Evolutionary conservation across 1,140 invertebrate genomes (phyloP), one percentile per base, ranked within the genome.

Genomic region (Atta colombica): DNA sequence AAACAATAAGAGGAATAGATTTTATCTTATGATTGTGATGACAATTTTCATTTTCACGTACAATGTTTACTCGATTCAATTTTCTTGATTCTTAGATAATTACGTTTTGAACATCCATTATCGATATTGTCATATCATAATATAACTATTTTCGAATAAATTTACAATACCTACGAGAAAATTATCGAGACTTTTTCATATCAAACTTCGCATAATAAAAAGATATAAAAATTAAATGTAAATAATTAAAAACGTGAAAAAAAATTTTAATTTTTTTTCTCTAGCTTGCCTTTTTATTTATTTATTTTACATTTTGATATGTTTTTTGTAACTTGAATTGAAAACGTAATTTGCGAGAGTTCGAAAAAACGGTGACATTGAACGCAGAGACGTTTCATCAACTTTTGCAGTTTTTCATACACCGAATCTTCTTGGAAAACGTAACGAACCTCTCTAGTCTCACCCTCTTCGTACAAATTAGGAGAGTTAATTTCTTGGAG

Each of bases 51-150:
- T 69, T 16, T n/a, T 12, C 31, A 25, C 25, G 31, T 39, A 21
- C 16, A 39, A 74, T 61, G 55, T 82, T 82, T 82, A 49, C 25
- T 10, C 78, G 18, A 74, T 10, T 10, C 7, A n/a, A 31, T 12
- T 71, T 35, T 58, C 53, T 55, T 14, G 31, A 35, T 72, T 60
- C 55, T 82, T 74, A 82, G 53, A 31, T 82, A 72, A 60, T 53
- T 72, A 71, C 25, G 12, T 49, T 82, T 49, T 60, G 68, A 72
- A 82, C 60, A 82, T 72, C 53, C 66, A 82, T 82, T 82, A 74
- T 82, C 68, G 68, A 72, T 74, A 60, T 82, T 82, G 25, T 68
- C 14, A 18, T 60, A 49, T 72, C 53, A 49, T 28, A 82, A 72
- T n/a, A 39, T 12, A 25, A 12, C 39, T 45, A 45, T 45, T 45